Evolutionary conservation across 2,888 invertebrate species (phyloP).

Genomic region (Physocephala rufipes): DNA sequence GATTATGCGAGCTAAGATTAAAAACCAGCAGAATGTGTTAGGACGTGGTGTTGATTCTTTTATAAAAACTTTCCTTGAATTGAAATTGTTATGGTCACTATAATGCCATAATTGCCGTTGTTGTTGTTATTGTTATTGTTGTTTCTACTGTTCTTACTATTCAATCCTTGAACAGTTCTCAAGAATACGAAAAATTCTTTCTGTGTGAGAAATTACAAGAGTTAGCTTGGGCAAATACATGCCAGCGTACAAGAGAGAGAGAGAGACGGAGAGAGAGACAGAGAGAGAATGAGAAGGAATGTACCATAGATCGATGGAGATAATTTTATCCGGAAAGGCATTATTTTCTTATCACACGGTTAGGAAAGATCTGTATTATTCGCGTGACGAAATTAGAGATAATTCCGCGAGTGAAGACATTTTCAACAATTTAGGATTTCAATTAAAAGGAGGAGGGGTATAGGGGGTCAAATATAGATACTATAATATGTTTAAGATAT

Average conservation of each 20-base stretch:
- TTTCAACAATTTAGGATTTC: too few species aligned
- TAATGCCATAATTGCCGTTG: background rate
- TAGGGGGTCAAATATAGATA: too few species aligned
- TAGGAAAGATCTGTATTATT: too few species aligned
- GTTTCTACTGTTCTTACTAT: background rate
- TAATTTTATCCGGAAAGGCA: background rate
- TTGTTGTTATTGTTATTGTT: background rate
- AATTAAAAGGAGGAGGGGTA: too few species aligned
- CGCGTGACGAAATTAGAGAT: too few species aligned
- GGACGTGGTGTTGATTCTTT: background rate
- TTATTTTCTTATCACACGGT: constrained; percentile 11
- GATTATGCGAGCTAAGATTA: background rate
- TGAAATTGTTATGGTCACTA: background rate
- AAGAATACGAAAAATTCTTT: constrained; percentile 1
- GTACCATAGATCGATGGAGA: too few species aligned
- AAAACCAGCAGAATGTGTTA: background rate
- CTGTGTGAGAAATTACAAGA: too few species aligned
- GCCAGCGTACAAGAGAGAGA: background rate
- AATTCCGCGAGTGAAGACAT: too few species aligned
- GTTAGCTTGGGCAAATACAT: background rate
- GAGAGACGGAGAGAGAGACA: background rate
- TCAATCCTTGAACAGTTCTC: constrained; percentile 12
- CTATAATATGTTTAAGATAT: too few species aligned
- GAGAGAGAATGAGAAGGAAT: background rate
- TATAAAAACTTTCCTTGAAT: constrained; percentile 10